Evolutionary conservation across 2,113 vertebrate species (phyloP).

Genomic region (Aptenodytes patagonicus): DNA sequence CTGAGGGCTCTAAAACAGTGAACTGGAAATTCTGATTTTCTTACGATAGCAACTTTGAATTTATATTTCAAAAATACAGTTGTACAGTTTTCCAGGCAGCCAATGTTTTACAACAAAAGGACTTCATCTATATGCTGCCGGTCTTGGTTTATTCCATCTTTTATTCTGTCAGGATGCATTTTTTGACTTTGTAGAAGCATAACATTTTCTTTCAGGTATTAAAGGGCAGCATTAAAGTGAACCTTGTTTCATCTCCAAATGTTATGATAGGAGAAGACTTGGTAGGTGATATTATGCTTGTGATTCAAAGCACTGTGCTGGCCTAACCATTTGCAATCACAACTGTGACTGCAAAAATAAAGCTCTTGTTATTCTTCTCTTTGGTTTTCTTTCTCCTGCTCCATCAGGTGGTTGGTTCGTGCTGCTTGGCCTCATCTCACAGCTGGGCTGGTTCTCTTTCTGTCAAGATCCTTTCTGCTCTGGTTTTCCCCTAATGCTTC

Average conservation of each 20-base stretch:
- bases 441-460: not conserved
- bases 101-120: not conserved
- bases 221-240: not conserved
- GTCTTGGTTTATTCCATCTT: not conserved
- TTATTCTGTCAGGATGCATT: not conserved
- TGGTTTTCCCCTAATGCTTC: not conserved
- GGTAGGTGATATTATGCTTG: not conserved
- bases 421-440: not conserved
- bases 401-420: accelerated
- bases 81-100: not conserved
- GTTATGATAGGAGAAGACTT: not conserved
- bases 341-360: not conserved
- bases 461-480: not conserved
- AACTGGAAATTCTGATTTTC: not conserved
- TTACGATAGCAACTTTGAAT: not conserved
- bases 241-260: not conserved
- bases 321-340: not conserved
- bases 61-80: not conserved
- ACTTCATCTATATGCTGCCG: not conserved
- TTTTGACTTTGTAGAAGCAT: not conserved
- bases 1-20: not conserved
- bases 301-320: not conserved
- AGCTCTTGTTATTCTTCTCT: not conserved
- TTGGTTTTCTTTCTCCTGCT: not conserved
- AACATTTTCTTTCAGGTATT: not conserved